phyloP scores from a whole-genome alignment of 2,113 vertebrate genomes.

The Platysteira castanea region DNA sequence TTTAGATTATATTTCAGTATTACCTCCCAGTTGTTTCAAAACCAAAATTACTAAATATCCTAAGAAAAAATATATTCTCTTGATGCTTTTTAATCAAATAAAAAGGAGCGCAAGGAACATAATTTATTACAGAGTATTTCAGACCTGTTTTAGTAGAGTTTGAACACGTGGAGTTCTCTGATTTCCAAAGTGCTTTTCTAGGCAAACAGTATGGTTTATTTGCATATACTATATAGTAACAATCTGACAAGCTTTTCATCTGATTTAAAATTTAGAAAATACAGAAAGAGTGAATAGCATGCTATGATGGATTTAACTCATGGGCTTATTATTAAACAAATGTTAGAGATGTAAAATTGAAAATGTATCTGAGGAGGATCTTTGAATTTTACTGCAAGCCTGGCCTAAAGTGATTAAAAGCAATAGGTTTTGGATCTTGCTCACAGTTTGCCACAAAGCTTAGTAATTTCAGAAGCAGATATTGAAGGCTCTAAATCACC shows the following conservation, averaged over 20 bases:
- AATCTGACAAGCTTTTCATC: not conserved
- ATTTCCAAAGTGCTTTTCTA: not conserved
- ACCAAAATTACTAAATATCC: not conserved
- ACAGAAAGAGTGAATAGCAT: not conserved
- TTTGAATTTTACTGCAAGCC: not conserved
- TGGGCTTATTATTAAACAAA: not conserved
- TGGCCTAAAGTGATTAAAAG: not conserved
- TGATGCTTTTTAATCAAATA: not conserved
- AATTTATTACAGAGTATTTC: not conserved
- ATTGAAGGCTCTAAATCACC: not conserved
- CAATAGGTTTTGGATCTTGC: not conserved
- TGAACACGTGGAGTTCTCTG: not conserved
- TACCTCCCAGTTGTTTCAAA: not conserved
- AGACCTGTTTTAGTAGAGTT: not conserved
- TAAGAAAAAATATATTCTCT: not conserved
- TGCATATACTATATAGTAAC: not conserved
- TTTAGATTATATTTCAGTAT: not conserved
- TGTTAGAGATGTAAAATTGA: not conserved
- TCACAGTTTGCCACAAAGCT: not conserved
- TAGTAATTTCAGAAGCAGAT: not conserved
- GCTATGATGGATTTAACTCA: not conserved
- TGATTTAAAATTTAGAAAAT: not conserved
- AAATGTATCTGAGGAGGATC: not conserved
- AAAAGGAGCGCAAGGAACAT: not conserved
- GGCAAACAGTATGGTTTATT: not conserved